These are phyloP conservation scores for Sceloporus undulatus DNA, from an alignment of 2,113 vertebrate species.

Conservation along the genomic window DNA sequence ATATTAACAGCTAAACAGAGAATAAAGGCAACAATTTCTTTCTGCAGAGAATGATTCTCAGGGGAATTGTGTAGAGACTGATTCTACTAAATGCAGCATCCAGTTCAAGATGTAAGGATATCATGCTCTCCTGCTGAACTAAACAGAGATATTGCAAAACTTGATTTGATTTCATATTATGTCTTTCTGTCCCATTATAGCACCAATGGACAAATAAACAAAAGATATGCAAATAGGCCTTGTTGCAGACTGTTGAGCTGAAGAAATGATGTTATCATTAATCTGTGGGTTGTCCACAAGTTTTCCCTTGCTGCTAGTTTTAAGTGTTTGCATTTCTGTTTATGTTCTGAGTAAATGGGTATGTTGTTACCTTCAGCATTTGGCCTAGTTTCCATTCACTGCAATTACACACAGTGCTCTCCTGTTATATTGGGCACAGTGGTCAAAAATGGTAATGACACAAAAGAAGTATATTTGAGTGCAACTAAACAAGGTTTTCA, in stretches of 20 bases:
- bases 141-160: conserved; percentile 30
- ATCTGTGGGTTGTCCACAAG: not conserved
- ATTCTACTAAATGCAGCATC: not conserved
- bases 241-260: conserved; percentile 2
- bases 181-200: conserved; percentile 45
- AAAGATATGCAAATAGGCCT: not conserved
- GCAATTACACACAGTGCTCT: not conserved
- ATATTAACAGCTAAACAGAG: too few relatives aligned
- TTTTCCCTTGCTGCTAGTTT: not conserved
- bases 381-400: not conserved
- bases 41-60: too few relatives aligned
- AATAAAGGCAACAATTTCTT: too few relatives aligned
- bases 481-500: not conserved
- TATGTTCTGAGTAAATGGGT: not conserved
- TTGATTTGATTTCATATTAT: conserved; percentile 35
- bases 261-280: rapidly evolving
- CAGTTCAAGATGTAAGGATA: conserved; percentile 33
- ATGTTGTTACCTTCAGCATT: not conserved
- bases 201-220: conserved; percentile 47
- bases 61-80: not conserved
- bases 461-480: not conserved
- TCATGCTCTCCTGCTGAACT: conserved; percentile 4
- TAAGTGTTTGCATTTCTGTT: not conserved
- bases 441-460: not conserved
- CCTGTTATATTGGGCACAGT: not conserved